A percentile compares a stretch with the other conserved stretches of the same genome.
Evolutionary conservation across 2,888 invertebrate genomes (phyloP).

Genomic region (Hyposoter didymator): DNA sequence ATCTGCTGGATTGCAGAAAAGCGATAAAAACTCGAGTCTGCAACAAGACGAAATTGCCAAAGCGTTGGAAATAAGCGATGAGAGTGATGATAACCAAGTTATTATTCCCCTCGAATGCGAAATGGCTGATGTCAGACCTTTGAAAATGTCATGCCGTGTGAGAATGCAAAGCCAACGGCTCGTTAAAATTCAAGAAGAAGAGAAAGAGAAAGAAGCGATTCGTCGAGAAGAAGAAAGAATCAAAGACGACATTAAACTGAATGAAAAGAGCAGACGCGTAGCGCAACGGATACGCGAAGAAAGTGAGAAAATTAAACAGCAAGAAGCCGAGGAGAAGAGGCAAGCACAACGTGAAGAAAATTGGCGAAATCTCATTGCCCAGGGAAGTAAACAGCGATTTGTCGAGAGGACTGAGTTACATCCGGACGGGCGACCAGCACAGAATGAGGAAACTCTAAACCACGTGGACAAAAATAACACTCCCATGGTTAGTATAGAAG

Average conservation of each 20-base stretch:
- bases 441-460: conserved; percentile 16
- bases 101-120: conserved; percentile 52
- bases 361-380: conserved; percentile 13
- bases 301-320: conserved; percentile 1
- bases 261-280: conserved; percentile 36
- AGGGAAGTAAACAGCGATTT: conserved; percentile 10
- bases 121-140: conserved; percentile 57
- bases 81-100: conserved; percentile 51
- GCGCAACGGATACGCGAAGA: conserved; percentile 46
- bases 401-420: conserved; percentile 63
- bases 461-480: conserved; percentile 11
- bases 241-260: conserved; percentile 7
- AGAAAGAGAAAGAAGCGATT: conserved; percentile 41
- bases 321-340: too few relatives aligned
- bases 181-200: conserved; percentile 43
- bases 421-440: conserved; percentile 50
- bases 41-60: conserved; percentile 67
- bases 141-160: conserved; percentile 26
- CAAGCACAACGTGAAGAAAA: conserved; percentile 38
- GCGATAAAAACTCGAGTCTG: conserved; percentile 56
- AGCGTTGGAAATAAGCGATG: conserved; percentile 61
- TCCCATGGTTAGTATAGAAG: conserved; percentile 32
- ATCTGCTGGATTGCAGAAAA: background rate
- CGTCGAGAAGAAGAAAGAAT: conserved; percentile 27
- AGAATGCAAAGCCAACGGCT: conserved; percentile 37